These are phyloP conservation scores for Drosophila ficusphila DNA, from an alignment of 1,140 invertebrate genomes.

Conservation along the genomic window DNA sequence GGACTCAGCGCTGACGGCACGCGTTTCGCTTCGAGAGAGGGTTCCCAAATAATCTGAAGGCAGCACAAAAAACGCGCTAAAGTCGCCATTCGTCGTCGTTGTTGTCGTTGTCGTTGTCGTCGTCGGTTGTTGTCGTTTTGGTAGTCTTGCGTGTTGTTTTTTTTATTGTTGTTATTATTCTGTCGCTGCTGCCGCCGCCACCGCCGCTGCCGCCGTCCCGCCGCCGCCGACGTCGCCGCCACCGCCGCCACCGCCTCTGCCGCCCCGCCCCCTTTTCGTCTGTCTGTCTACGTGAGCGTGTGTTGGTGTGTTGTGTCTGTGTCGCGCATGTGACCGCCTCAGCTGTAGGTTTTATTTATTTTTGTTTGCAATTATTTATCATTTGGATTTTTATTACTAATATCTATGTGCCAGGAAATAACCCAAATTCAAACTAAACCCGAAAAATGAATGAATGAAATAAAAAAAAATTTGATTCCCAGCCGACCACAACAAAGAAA, in stretches of 20 bases:
- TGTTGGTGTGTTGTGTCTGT: slow-evolving; percentile 38
- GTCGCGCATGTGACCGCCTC: slow-evolving; percentile 57
- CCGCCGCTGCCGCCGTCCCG: slow-evolving; percentile 12
- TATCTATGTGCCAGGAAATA: not conserved
- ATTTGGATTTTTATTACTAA: not conserved
- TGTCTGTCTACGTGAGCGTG: slow-evolving; percentile 24
- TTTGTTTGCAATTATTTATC: slow-evolving; percentile 11
- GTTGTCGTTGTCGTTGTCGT: not conserved
- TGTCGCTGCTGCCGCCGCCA: slow-evolving; percentile 27
- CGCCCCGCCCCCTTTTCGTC: slow-evolving; percentile 17
- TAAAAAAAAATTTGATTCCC: too few relatives aligned
- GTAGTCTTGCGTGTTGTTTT: slow-evolving; percentile 23
- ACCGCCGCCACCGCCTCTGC: slow-evolving; percentile 2
- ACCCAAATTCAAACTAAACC: too few relatives aligned
- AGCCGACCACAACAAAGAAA: slow-evolving; percentile 18
- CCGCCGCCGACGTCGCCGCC: slow-evolving; percentile 21
- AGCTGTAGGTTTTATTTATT: slow-evolving; percentile 47
- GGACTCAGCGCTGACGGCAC: slow-evolving; percentile 80
- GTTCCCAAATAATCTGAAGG: slow-evolving; percentile 43
- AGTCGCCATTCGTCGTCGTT: slow-evolving; percentile 24
- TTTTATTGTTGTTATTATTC: slow-evolving; percentile 29
- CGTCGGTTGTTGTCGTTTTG: slow-evolving; percentile 12
- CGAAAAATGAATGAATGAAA: not conserved
- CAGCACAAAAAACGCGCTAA: slow-evolving; percentile 46
- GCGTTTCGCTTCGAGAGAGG: slow-evolving; percentile 63